A percentile compares a stretch with the other conserved stretches of the same genome.
Evolutionary conservation across 2,113 vertebrate genomes (phyloP).

Genomic region (Callithrix jacchus): DNA sequence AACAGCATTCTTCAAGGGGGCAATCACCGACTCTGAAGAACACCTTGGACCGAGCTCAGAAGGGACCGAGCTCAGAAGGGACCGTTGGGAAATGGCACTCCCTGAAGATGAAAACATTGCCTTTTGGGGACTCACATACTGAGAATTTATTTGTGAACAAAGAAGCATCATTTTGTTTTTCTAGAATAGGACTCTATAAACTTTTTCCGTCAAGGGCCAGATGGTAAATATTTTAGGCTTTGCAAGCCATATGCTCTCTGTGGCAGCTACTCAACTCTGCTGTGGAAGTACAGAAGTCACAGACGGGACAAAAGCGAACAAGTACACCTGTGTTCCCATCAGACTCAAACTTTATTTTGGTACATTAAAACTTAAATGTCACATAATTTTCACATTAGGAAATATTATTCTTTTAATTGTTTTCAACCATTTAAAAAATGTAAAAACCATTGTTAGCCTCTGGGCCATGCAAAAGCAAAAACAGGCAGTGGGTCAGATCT

Average conservation of each 20-base stretch:
- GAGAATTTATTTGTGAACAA: neutral
- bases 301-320: rapidly evolving
- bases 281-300: rapidly evolving
- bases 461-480: neutral
- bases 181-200: neutral
- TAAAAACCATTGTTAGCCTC: neutral
- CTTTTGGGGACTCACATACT: neutral
- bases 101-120: neutral
- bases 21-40: neutral
- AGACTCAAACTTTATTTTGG: neutral
- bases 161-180: neutral
- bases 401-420: neutral
- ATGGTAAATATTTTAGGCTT: neutral
- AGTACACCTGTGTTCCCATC: neutral
- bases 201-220: neutral
- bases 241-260: neutral
- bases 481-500: neutral
- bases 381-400: neutral
- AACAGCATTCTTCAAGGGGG: neutral
- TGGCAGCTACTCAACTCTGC: neutral
- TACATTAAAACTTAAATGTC: neutral
- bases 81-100: neutral
- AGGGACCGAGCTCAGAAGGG: neutral
- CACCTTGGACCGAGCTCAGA: neutral
- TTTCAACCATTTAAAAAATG: neutral